Percentiles rank a stretch among this genome's conserved stretches.
These are phyloP conservation scores for Apomyelois bistriatella DNA, from an alignment of 2,888 invertebrate species.

Conservation along the genomic window DNA sequence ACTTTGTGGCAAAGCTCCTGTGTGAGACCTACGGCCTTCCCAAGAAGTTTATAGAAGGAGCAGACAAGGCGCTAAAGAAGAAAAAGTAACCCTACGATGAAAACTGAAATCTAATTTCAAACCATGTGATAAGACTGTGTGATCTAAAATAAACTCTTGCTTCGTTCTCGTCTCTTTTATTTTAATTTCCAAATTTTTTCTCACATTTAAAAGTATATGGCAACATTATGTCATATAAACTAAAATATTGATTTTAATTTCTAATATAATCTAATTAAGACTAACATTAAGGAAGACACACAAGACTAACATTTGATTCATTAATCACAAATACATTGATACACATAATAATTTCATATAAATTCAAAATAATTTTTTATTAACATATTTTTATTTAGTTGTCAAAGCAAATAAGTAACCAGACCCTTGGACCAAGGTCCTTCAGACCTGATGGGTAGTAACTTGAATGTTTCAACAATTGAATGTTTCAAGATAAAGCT, in stretches of 20 bases:
- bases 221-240: neutral
- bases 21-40: conserved; percentile 88
- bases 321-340: neutral
- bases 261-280: neutral
- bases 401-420: no score
- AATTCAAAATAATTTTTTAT: conserved; percentile 12
- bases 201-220: neutral
- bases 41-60: conserved; percentile 86
- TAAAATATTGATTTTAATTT: neutral
- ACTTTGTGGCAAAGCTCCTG: conserved; percentile 72
- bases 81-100: conserved; percentile 56
- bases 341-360: neutral
- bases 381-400: conserved; percentile 1
- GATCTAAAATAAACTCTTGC: conserved; percentile 14
- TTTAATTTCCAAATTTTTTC: conserved; percentile 12
- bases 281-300: conserved; percentile 1
- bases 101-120: conserved; percentile 3
- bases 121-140: conserved; percentile 12
- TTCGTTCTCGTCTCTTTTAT: neutral
- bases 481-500: no score
- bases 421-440: no score
- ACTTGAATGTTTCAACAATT: no score
- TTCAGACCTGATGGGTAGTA: no score
- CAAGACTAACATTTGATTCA: conserved; percentile 5
- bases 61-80: conserved; percentile 87